Base-by-base conservation (phyloP, 2,888 invertebrate species). In the Cynaeus angustus region DNA sequence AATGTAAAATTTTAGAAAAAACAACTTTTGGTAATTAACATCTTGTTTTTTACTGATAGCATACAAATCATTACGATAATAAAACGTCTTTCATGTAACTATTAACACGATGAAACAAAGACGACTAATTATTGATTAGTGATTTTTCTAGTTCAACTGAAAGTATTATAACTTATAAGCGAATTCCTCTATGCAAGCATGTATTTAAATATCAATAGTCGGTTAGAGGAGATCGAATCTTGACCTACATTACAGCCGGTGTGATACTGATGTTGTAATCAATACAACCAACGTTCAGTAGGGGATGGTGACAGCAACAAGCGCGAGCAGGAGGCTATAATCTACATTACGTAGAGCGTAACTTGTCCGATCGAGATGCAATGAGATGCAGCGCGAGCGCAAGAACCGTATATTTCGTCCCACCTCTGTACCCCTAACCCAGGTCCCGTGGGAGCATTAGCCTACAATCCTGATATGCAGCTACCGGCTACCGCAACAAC, bases 191-290 rank as follows among this genome's bases (percentile, higher is more conserved):
- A 2, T 33, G 26, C 21, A 30, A 10, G 1, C 8, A 12, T 13
- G 30, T 30, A 52, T 52, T 52, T 33, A 52, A 52, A 8, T 16
- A 43, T 50, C 43, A 68, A 68, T 68, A 55, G 59, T 26, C 12
- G 52, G 37, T 38, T 67, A 67, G 37, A 26, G n/a, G 64, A 68
- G 69, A 69, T 70, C 70, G 72, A 80, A 81, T 82, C 82, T 82
- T 83, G 83, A 83, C 83, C 83, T 83, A 83, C 77, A 83, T 83
- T 77, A 76, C 75, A 55, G 66, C 67, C 69, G 61, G 68, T 73
- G 69, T 71, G 74, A 80, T 81, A 81, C 82, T 81, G 79, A 81
- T 82, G 80, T 72, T 78, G 78, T 77, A 83, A 82, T 82, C 82
- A 80, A 81, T 81, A 81, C 75, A 68, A 72, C 69, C 75, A 68